Evolutionary conservation across 1,140 invertebrate species (phyloP), one percentile per base, ranked within the genome.

Genomic region (fruit fly (Drosophila melanogaster)): DNA sequence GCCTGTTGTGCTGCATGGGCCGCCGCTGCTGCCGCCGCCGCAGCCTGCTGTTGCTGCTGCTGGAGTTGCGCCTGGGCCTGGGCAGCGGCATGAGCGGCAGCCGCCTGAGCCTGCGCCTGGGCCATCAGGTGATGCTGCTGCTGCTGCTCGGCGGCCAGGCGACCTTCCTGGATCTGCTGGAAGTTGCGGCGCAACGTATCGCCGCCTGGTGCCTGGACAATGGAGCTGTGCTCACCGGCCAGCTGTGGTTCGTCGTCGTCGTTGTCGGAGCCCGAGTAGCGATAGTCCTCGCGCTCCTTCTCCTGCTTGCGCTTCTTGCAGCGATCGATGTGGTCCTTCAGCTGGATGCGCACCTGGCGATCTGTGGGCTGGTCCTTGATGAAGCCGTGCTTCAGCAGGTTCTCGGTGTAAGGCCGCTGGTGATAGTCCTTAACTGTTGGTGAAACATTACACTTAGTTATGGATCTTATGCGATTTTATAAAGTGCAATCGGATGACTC

Each of bases 261-360:
- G 77, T 97, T 97, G 90, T 98, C 97, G 12, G 96, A 97, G 35
- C 97, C 96, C 38, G 96, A 97, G 89, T 97, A 97, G 67, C 95
- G 94, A 92, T 97, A 97, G 89, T 97, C 96, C 80, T 96, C 96
- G 53, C 96, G 94, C 79, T 96, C 96, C 93, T 97, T 97, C 84
- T 98, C 97, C 91, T 97, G 96, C 93, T 98, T 98, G 91, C 97
- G 95, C 92, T 98, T 98, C 93, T 98, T 98, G 93, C 97, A 98
- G 62, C 98, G 94, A 93, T 99, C 99, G 92, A 99, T 99, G 93
- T 99, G 98, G 93, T 99, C 99, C 93, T 99, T 99, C 24, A 99
- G 95, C 92, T 99, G 98, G 93, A 99, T 99, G 90, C 98, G 94
- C 46, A 99, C 98, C 94, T 99, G 98, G 81, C 98, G 94, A 93